Conservation (phyloP, 2,797 vertebrate species). For the Amblyraja radiata region DNA sequence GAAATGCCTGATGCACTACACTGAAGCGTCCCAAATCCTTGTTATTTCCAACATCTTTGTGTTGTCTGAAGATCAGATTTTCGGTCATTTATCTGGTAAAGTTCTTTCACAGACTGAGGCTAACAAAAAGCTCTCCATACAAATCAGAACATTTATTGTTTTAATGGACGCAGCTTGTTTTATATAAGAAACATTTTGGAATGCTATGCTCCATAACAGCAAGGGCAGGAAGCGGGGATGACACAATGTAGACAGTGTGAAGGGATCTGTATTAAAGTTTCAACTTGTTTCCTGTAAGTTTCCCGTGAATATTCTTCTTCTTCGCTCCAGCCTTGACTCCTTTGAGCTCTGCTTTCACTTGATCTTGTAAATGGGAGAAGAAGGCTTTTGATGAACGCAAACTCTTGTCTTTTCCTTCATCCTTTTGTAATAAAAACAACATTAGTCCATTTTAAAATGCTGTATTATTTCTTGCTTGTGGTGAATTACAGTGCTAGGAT, state of each 20-base stretch:
- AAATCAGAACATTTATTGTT: neutral
- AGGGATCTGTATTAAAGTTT: slow-evolving; percentile 65
- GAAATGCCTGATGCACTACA: too few relatives aligned
- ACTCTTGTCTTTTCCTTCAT: slow-evolving; percentile 87
- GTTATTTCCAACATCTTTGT: too few relatives aligned
- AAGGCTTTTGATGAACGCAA: slow-evolving; percentile 88
- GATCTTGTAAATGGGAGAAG: slow-evolving; percentile 92
- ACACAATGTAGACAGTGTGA: neutral
- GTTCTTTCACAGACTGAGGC: neutral
- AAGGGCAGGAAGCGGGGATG: neutral
- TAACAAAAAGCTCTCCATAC: neutral
- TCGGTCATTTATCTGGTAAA: neutral
- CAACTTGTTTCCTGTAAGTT: slow-evolving; percentile 79
- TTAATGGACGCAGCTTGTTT: neutral
- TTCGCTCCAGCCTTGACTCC: slow-evolving; percentile 66
- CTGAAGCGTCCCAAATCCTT: too few relatives aligned
- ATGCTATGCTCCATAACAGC: neutral
- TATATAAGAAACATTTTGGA: neutral
- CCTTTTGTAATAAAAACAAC: slow-evolving; percentile 57
- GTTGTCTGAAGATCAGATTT: too few relatives aligned
- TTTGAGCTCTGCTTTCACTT: slow-evolving; percentile 85
- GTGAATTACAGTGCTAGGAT: neutral
- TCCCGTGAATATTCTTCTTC: slow-evolving; percentile 64
- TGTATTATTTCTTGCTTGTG: neutral
- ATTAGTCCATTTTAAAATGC: neutral